These are phyloP conservation scores for Pseudopipra pipra DNA, from an alignment of 2,113 vertebrate species.

Conservation along the genomic window DNA sequence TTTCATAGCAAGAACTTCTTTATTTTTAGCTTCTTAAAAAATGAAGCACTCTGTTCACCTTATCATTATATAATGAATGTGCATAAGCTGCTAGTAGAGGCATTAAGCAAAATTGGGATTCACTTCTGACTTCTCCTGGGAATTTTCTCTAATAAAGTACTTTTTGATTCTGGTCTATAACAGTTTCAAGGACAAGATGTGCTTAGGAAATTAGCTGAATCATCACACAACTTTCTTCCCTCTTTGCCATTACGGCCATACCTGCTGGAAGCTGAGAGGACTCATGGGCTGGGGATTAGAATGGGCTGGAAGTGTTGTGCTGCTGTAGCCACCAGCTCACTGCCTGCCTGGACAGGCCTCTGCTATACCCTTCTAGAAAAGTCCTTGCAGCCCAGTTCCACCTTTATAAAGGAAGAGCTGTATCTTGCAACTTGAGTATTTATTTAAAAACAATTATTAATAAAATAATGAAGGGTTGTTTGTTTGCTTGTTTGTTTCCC, in stretches of 20 bases:
- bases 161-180: not conserved
- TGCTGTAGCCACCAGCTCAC: not conserved
- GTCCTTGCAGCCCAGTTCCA: not conserved
- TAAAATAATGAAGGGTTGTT: not conserved
- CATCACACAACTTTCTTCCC: not conserved
- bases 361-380: not conserved
- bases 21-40: constrained; percentile 7
- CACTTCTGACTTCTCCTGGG: not conserved
- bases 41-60: not conserved
- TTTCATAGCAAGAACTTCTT: not conserved
- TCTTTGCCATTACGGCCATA: not conserved
- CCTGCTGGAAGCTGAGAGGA: not conserved
- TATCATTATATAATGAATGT: not conserved
- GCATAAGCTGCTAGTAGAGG: not conserved
- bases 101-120: not conserved
- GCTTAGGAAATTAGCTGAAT: not conserved
- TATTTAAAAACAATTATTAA: not conserved
- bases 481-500: not conserved
- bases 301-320: not conserved
- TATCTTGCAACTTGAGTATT: not conserved
- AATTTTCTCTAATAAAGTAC: not conserved
- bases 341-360: not conserved
- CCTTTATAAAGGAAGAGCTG: not conserved
- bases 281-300: not conserved
- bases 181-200: not conserved